Evolutionary conservation across 2,797 vertebrate species (phyloP).

Genomic region (Silurus lanzhouensis): DNA sequence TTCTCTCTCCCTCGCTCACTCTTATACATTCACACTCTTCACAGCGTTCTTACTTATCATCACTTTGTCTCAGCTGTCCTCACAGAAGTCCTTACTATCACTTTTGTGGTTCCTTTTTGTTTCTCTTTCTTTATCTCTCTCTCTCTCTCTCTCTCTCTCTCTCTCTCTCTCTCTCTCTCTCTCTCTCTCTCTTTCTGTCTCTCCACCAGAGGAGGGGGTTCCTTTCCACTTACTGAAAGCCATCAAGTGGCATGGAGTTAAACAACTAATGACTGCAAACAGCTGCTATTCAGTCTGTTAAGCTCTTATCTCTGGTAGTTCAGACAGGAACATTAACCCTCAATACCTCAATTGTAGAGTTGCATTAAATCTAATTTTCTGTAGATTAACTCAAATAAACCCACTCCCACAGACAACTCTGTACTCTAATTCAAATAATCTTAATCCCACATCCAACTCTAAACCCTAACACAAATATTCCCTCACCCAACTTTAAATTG

Average conservation of each 20-base stretch:
- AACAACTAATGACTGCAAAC: constrained; percentile 18
- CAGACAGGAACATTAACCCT: background rate
- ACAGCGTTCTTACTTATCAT: background rate
- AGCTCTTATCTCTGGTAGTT: background rate
- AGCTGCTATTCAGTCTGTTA: background rate
- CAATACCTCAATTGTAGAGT: background rate
- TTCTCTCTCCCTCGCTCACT: no score
- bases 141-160: constrained; percentile 30
- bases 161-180: constrained; percentile 27
- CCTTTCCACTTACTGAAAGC: constrained; percentile 30
- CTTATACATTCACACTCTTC: background rate
- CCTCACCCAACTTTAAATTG: background rate
- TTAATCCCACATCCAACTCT: background rate
- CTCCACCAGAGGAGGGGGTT: constrained; percentile 14
- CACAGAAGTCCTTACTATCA: constrained; percentile 42
- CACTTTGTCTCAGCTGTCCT: background rate
- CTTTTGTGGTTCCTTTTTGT: background rate
- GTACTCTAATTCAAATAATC: background rate
- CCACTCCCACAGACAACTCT: background rate
- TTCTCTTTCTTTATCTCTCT: constrained; percentile 1
- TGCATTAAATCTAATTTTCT: background rate
- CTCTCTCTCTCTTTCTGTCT: background rate
- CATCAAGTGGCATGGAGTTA: constrained; percentile 7
- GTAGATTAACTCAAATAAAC: background rate
- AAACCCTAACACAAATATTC: background rate